phyloP scores from a whole-genome alignment of 2,888 invertebrate genomes.

The Stenichneumon culpator region DNA sequence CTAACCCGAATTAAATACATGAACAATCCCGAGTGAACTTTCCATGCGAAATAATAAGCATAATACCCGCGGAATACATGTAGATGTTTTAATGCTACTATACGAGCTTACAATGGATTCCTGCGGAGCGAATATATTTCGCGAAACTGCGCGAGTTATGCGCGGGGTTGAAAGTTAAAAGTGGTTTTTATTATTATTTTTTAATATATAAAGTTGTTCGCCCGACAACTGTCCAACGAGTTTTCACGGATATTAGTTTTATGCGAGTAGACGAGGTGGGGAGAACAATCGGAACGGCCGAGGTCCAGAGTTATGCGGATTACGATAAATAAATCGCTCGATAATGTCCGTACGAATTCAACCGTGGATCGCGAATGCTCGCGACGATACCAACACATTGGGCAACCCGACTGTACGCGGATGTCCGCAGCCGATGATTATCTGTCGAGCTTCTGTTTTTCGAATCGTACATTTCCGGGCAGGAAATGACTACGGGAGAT shows the following conservation, averaged over 20 bases:
- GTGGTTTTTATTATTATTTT: not conserved
- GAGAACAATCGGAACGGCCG: not conserved
- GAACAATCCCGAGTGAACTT: slow-evolving; percentile 25
- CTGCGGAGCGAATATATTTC: not conserved
- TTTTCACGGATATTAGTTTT: slow-evolving; percentile 43
- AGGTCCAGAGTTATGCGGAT: not conserved
- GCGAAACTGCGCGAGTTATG: slow-evolving; percentile 13
- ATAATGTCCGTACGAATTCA: slow-evolving; percentile 55
- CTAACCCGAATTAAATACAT: slow-evolving; percentile 18
- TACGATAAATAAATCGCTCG: slow-evolving; percentile 57
- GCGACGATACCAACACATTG: not conserved
- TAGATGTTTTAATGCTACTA: not conserved
- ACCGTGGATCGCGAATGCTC: slow-evolving; percentile 1
- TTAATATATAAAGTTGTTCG: not conserved
- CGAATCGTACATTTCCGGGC: not conserved
- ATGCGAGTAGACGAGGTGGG: not conserved
- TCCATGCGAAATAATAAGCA: slow-evolving; percentile 26
- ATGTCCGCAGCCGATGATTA: not conserved
- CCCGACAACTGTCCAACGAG: not conserved
- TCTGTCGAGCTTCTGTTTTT: slow-evolving; percentile 6
- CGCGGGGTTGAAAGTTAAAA: slow-evolving; percentile 9
- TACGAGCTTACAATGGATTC: not conserved
- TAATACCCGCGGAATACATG: not conserved
- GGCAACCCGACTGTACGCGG: not conserved
- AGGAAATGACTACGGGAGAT: not conserved